Evolutionary conservation across 2,888 invertebrate species (phyloP), one percentile per base, ranked within the genome.

Genomic region (Coremacera marginata): DNA sequence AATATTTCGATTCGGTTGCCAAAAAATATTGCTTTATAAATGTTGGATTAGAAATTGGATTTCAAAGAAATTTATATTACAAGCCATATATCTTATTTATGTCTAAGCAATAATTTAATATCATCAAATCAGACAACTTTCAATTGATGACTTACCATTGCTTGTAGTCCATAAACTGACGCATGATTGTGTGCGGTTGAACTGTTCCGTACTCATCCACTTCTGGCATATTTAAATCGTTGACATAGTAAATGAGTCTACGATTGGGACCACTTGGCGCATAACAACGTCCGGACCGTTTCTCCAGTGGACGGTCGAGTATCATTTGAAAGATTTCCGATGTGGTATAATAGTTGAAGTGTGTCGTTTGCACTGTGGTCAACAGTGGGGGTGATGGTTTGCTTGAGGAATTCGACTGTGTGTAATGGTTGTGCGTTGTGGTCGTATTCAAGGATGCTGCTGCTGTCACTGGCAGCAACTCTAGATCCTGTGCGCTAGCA

Each of bases 151-250:
- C 78, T 70, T 77, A 93, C 98, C 98, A 98, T 89, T 98, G 98
- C 81, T 92, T 93, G 87, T 98, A 98, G 90, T 98, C 97, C 92
- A 98, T 93, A 88, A 95, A 97, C 88, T 98, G 96, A 51, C 98
- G 91, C 82, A 98, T 94, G 5, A 98, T 92, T 0, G 98, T 98
- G 87, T 98, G 98, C 0, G 98, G 97, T 88, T 98, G 98, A 16
- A 98, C 98, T 0, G 98, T 98, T 78, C 96, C 97, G 88, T 98
- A 98, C 74, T 92, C 92, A 89, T 98, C 98, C 5, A 98, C 97
- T 91, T 97, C 97, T 0, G 98, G 98, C 97, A 98, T 98, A 88
- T 98, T 98, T 92, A 98, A 93, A 86, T 98, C 98, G 85, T 98
- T 98, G 78, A 98, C 93, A 88, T 98, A 98, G 90, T 98, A 98